phyloP scores from a whole-genome alignment of 2,888 invertebrate genomes.

The Luperina nickerlii region DNA sequence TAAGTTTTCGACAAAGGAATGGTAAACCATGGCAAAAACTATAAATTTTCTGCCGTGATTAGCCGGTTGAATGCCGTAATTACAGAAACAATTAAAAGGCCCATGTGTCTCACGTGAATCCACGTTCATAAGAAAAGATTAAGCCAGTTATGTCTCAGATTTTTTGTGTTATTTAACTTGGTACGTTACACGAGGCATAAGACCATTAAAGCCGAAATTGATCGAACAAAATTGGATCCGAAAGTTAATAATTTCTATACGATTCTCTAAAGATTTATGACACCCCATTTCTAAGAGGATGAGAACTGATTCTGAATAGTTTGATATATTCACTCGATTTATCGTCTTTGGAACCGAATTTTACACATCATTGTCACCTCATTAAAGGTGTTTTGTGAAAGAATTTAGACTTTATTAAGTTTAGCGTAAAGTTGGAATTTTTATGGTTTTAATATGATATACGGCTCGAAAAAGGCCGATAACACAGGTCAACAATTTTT shows the following conservation, averaged over 20 bases:
- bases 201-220: constrained; percentile 46
- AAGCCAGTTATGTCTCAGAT: neutral
- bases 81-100: neutral
- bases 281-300: constrained; percentile 69
- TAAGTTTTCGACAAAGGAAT: neutral
- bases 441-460: neutral
- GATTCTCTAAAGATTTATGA: constrained; percentile 74
- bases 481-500: no score
- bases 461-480: constrained; percentile 31
- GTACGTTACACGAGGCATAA: neutral
- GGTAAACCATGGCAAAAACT: no score
- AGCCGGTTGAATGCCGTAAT: neutral
- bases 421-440: neutral
- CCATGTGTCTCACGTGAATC: neutral
- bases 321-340: constrained; percentile 80
- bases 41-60: neutral
- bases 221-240: constrained; percentile 51
- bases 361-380: constrained; percentile 66
- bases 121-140: neutral
- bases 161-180: neutral
- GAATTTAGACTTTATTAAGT: constrained; percentile 35
- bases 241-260: constrained; percentile 70
- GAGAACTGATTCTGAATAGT: constrained; percentile 82
- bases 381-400: constrained; percentile 15
- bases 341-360: constrained; percentile 74